Percentiles rank a stretch among this genome's conserved stretches.
phyloP scores from a whole-genome alignment of 2,888 invertebrate genomes.

The Eledona agricola region DNA sequence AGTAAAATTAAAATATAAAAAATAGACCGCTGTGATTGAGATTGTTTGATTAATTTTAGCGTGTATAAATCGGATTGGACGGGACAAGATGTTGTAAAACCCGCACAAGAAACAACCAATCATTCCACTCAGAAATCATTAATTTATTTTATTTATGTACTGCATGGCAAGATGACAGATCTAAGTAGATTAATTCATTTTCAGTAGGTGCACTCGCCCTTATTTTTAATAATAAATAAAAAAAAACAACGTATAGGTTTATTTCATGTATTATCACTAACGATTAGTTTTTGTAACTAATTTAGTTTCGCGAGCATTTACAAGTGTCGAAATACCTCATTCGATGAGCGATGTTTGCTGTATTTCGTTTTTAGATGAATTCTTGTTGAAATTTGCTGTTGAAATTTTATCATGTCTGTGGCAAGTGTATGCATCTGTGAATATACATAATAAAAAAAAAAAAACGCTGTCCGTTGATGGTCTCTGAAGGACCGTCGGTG shows the following conservation, averaged over 20 bases:
- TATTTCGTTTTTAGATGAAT: slow-evolving; percentile 41
- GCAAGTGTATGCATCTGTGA: slow-evolving; percentile 38
- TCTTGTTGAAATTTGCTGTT: slow-evolving; percentile 50
- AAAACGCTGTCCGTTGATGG: slow-evolving; percentile 11
- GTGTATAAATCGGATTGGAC: not conserved
- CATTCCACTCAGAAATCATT: slow-evolving; percentile 24
- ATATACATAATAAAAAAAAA: no score
- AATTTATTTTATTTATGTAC: slow-evolving; percentile 28
- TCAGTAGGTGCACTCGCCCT: slow-evolving; percentile 18
- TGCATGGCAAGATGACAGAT: slow-evolving; percentile 14
- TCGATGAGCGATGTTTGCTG: slow-evolving; percentile 15
- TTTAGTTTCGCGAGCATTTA: slow-evolving; percentile 17
- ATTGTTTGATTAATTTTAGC: slow-evolving; percentile 3
- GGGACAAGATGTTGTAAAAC: slow-evolving; percentile 8
- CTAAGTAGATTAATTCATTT: slow-evolving; percentile 15
- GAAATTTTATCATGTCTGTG: slow-evolving; percentile 45
- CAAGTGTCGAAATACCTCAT: slow-evolving; percentile 12
- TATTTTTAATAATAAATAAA: slow-evolving; percentile 4
- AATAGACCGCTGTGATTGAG: slow-evolving; percentile 24
- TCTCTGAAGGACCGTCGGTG: slow-evolving; percentile 1
- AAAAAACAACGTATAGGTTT: no score
- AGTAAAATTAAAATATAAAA: no score
- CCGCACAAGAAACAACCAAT: slow-evolving; percentile 14
- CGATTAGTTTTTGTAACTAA: slow-evolving; percentile 3
- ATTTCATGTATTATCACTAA: slow-evolving; percentile 6